Base-by-base conservation (phyloP, 2,888 invertebrate genomes). In the Cryptus armator region DNA sequence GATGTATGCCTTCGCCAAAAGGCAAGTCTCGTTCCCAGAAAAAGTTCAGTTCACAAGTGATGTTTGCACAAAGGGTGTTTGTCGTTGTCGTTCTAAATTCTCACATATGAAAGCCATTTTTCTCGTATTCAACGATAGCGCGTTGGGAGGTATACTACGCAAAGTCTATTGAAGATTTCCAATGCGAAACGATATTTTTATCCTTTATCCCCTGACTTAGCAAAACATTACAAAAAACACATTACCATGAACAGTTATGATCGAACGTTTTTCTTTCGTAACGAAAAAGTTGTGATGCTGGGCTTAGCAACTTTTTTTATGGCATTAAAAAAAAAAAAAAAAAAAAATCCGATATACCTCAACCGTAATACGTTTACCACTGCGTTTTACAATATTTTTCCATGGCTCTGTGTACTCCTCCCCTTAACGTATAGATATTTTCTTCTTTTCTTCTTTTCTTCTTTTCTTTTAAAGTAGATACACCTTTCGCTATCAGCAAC, bases 401-500 rank as follows among this genome's bases (percentile, higher is more conserved):
- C n/a, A 37, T 9, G 24, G 48, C 10, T n/a, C 16, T 14, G 9
- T 48, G 29, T 62, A 10, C 24, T 14, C 24, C 19, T 14, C 19
- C 19, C 3, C 4, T 12, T 9, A 2, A 12, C 32, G 19, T 24
- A 64, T n/a, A 32, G 5, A 51, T 70, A 37, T 71, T n/a, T 77
- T 29, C 19, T 19, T 10, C 24, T 32, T 79, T n/a, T n/a, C n/a
- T n/a, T n/a, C n/a, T 77, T 29, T 59, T 12, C 24, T 59, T 14
- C 70, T 78, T 66, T 77, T 59, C 48, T 68, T 74, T 62, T 7
- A 70, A 68, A 64, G 46, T 32, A 53, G 32, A 79, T 68, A 62
- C 67, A 79, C 62, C 56, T 74, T 79, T 75, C 68, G 83, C 66
- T 83, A 83, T 83, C 83, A 71, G 83, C 70, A 83, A 64, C 66